Conservation (phyloP, 1,140 invertebrate species). For the Drosophila pseudoobscura region DNA sequence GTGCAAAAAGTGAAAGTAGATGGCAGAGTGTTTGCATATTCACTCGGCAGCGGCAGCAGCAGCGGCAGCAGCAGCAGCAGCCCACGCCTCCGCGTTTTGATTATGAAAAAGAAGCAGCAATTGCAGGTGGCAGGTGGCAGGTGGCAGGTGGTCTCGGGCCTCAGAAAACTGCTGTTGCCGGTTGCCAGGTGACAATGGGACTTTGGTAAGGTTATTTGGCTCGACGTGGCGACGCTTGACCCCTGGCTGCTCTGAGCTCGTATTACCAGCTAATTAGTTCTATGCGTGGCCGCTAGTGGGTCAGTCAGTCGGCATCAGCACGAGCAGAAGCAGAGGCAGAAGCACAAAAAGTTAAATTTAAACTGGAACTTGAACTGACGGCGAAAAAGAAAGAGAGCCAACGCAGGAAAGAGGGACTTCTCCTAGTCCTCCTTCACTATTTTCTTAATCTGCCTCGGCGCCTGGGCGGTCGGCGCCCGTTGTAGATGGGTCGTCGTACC, state of each 20-base stretch:
- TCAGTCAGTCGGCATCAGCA: not conserved
- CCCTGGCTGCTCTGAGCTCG: not conserved
- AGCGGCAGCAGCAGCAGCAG: not conserved
- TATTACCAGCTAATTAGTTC: conserved; percentile 3
- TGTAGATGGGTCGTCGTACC: conserved; percentile 40
- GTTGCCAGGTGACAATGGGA: not conserved
- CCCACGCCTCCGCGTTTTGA: not conserved
- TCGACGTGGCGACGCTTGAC: not conserved
- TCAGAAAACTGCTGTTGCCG: no score
- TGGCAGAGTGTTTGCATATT: conserved; percentile 6
- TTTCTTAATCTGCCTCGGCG: not conserved
- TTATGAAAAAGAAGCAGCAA: not conserved
- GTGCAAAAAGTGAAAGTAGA: conserved; percentile 37
- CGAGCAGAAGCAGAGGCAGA: not conserved
- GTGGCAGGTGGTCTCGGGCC: no score
- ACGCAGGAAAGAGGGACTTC: not conserved
- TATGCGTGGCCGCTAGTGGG: not conserved
- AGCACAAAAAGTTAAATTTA: not conserved
- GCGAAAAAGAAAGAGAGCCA: not conserved
- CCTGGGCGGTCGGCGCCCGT: not conserved
- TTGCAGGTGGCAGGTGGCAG: no score
- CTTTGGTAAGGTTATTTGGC: not conserved
- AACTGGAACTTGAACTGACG: no score
- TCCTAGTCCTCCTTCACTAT: no score
- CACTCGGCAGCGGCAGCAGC: no score